phyloP scores from a whole-genome alignment of 2,888 invertebrate species.

The Malthinus flaveolus region DNA sequence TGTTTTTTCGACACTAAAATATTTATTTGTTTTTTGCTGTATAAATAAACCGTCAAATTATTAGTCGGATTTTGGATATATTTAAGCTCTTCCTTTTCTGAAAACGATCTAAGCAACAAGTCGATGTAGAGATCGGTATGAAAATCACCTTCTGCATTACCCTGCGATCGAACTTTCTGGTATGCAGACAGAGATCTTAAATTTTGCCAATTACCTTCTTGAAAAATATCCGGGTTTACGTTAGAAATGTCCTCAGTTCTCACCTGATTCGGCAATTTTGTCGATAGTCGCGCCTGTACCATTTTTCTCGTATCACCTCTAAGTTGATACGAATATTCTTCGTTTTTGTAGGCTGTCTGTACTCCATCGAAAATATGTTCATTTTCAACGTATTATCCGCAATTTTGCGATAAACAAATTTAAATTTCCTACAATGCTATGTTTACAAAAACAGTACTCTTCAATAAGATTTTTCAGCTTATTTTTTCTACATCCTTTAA shows the following conservation, averaged over 20 bases:
- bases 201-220: neutral
- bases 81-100: neutral
- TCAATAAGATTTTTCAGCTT: neutral
- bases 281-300: neutral
- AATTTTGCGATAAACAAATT: neutral
- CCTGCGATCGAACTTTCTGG: neutral
- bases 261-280: neutral
- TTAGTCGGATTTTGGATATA: neutral
- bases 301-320: neutral
- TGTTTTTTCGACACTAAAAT: neutral
- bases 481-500: neutral
- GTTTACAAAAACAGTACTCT: neutral
- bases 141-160: neutral
- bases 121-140: neutral
- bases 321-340: slow-evolving; percentile 5
- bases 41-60: neutral
- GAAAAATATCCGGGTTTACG: neutral
- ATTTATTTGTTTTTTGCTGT: neutral
- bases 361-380: neutral
- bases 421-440: neutral
- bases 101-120: neutral
- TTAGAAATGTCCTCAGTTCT: neutral
- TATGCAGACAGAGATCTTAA: neutral
- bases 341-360: neutral
- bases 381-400: neutral